Base-by-base conservation (phyloP, 2,113 vertebrate genomes). In the Myrmecophaga tridactyla region DNA sequence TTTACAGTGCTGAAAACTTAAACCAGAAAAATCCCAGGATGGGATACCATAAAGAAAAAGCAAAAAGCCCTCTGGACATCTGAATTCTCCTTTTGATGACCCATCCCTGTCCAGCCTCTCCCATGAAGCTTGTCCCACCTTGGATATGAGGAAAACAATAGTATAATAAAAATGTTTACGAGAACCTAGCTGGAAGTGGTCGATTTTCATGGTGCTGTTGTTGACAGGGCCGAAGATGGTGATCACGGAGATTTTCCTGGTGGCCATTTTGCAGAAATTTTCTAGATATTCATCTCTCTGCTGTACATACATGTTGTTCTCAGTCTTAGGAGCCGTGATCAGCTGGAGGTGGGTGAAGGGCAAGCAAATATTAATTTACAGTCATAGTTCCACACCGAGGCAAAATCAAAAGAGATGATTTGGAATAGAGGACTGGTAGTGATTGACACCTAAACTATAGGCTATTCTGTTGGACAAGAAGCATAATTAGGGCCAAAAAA, bases 181-280 rank as follows among this genome's bases (percentile, higher is more conserved):
- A 86, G 90, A 97, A 99, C 99, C 99, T 98, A 99, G 99, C 98
- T 99, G 99, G 97, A 99, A 99, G 98, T 99, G 99, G 97, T 99
- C 99, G 6, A 99, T 99, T 97, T 99, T 99, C 99, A 99, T 99
- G 97, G 99, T 99, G 98, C 99, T 99, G 98, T 99, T 99, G 98
- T 98, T 99, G 97, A 99, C 96, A 51, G 98, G 98, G 95, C 99
- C 99, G 23, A 99, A 99, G 97, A 99, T 98, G 69, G 99, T 99
- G 97, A 99, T 99, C 96, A 99, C 99, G 21, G 99, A 99, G 39
- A 99, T 98, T 94, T 99, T 99, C 97, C 99, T 98, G 3, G 99
- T 99, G 96, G 99, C 99, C 99, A 99, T 99, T 98, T 99, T 99
- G 98, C 99, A 99, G 98, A 99, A 99, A 34, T 99, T 99, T 96